Percentiles rank a stretch among this genome's conserved stretches.
Evolutionary conservation across 2,888 invertebrate species (phyloP).

Genomic region (Ophion ventricosus): DNA sequence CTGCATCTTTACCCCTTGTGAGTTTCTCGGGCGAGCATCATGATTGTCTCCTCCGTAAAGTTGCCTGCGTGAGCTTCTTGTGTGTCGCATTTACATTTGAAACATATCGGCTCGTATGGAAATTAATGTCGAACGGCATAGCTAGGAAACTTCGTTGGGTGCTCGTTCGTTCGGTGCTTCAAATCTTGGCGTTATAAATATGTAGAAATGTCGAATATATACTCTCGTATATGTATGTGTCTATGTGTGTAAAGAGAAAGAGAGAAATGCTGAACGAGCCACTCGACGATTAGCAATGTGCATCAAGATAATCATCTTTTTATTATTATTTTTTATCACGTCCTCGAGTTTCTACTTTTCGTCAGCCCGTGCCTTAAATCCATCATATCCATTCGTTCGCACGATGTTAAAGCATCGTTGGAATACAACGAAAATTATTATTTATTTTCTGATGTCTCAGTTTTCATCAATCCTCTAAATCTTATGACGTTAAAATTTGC

Average conservation of each 20-base stretch:
- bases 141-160: slow-evolving; percentile 45
- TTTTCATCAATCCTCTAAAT: too few relatives aligned
- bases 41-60: slow-evolving; percentile 55
- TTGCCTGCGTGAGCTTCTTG: neutral
- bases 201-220: neutral
- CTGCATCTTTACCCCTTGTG: slow-evolving; percentile 62
- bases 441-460: too few relatives aligned
- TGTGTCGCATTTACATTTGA: slow-evolving; percentile 75
- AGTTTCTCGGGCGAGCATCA: slow-evolving; percentile 63
- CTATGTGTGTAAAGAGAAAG: neutral
- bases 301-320: slow-evolving; percentile 41
- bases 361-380: too few relatives aligned
- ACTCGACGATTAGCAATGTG: slow-evolving; percentile 29
- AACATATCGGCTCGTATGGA: slow-evolving; percentile 79
- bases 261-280: slow-evolving; percentile 10
- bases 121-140: slow-evolving; percentile 75
- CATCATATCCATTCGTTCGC: too few relatives aligned
- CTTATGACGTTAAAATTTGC: too few relatives aligned
- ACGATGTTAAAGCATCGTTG: too few relatives aligned
- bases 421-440: too few relatives aligned
- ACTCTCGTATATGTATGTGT: neutral
- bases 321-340: neutral
- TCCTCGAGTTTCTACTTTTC: neutral
- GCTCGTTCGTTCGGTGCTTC: slow-evolving; percentile 31
- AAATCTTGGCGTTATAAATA: slow-evolving; percentile 20